Percentiles rank a stretch among this genome's conserved stretches.
Conservation (phyloP, 2,888 invertebrate species). For the Rhagonycha lutea region DNA sequence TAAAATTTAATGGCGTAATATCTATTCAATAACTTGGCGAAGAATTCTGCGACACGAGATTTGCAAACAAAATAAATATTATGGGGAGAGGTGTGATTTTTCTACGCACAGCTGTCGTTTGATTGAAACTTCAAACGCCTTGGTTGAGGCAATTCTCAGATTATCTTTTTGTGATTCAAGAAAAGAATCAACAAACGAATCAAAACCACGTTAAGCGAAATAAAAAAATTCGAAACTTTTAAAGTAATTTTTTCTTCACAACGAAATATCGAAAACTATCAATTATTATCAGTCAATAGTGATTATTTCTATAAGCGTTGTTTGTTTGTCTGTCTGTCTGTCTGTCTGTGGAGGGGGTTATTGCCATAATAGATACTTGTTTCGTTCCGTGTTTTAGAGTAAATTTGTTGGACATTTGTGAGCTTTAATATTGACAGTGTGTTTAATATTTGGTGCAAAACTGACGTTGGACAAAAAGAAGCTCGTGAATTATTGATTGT, state of each 20-base stretch:
- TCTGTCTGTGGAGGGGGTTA: background rate
- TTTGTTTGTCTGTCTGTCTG: too few relatives aligned
- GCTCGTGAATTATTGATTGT: conserved; percentile 40
- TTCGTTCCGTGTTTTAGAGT: background rate
- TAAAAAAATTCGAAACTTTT: conserved; percentile 18
- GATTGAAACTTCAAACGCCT: conserved; percentile 23
- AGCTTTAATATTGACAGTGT: conserved; percentile 21
- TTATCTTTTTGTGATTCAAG: conserved; percentile 14
- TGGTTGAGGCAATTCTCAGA: conserved; percentile 17
- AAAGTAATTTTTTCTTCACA: background rate
- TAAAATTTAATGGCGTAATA: background rate
- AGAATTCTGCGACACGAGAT: background rate
- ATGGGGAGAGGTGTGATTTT: conserved; percentile 10
- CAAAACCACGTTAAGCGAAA: conserved; percentile 16
- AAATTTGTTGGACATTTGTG: conserved; percentile 11
- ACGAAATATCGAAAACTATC: background rate
- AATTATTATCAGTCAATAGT: background rate
- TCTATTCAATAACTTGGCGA: background rate
- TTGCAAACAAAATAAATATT: conserved; percentile 12
- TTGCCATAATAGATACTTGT: too few relatives aligned
- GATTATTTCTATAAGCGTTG: background rate
- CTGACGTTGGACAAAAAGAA: conserved; percentile 28
- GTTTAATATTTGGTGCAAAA: conserved; percentile 27
- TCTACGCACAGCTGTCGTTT: conserved; percentile 12
- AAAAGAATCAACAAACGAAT: conserved; percentile 18